phyloP scores from a whole-genome alignment of 2,113 vertebrate genomes.

The Shinisaurus crocodilurus region DNA sequence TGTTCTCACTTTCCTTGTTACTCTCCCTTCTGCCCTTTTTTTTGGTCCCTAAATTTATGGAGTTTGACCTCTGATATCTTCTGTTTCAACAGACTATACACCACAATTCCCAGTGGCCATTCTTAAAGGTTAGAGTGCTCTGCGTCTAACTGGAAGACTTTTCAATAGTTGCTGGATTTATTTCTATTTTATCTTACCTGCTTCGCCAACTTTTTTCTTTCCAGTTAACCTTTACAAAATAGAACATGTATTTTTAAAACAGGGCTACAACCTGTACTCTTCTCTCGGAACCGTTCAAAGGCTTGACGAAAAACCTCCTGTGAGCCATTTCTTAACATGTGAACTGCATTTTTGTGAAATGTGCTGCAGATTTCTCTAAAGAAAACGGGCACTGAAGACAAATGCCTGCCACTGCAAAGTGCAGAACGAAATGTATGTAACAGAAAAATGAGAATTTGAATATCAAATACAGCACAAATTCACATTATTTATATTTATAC shows the following conservation, averaged over 20 bases:
- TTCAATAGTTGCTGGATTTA: background rate
- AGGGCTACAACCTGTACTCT: conserved; percentile 61
- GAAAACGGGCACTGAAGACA: conserved; percentile 54
- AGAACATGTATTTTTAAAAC: conserved; percentile 68
- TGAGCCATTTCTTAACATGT: conserved; percentile 52
- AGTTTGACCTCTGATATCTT: conserved; percentile 17
- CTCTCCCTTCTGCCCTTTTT: background rate
- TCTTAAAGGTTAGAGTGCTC: conserved; percentile 13
- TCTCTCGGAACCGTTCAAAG: conserved; percentile 55
- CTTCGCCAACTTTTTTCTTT: conserved; percentile 46
- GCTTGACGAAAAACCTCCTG: conserved; percentile 34
- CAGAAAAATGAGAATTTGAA: conserved; percentile 57
- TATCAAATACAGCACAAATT: conserved; percentile 49
- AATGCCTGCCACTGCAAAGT: conserved; percentile 55
- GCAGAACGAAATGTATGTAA: conserved; percentile 26
- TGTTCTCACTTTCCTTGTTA: conserved; percentile 35
- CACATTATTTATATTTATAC: conserved; percentile 43
- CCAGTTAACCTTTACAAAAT: conserved; percentile 68
- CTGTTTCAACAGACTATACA: background rate
- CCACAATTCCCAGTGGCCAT: conserved; percentile 20
- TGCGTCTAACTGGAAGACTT: background rate
- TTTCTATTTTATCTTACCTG: conserved; percentile 51
- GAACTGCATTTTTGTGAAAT: conserved; percentile 35
- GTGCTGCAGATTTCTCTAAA: conserved; percentile 61
- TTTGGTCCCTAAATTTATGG: conserved; percentile 46